Conservation (phyloP, 1,140 invertebrate species). For the Protaetia brevitarsis region DNA sequence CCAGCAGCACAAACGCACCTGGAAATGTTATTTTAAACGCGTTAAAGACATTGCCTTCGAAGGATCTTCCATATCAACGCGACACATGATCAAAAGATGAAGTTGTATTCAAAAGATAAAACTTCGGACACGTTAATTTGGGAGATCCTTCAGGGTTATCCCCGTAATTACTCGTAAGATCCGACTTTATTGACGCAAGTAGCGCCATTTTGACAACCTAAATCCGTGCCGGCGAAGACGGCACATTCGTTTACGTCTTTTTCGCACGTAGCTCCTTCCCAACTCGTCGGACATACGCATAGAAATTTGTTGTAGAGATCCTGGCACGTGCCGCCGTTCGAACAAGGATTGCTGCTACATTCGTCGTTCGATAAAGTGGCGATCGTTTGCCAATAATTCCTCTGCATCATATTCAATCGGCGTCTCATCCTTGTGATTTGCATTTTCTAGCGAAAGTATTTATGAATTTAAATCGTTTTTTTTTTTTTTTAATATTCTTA, state of each 20-base stretch:
- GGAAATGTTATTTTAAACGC: slow-evolving; percentile 37
- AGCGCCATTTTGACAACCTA: slow-evolving; percentile 93
- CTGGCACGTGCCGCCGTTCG: slow-evolving; percentile 79
- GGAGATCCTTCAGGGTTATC: too few relatives aligned
- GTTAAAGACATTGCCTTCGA: too few relatives aligned
- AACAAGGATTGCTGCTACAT: slow-evolving; percentile 73
- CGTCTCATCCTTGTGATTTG: slow-evolving; percentile 8
- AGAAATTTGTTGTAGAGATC: slow-evolving; percentile 69
- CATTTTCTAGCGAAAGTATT: too few relatives aligned
- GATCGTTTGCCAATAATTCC: slow-evolving; percentile 28
- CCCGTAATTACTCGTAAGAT: slow-evolving; percentile 76
- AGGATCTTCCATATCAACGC: too few relatives aligned
- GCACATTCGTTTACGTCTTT: slow-evolving; percentile 85
- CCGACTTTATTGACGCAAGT: slow-evolving; percentile 79
- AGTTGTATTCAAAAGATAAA: too few relatives aligned
- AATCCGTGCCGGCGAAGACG: slow-evolving; percentile 73
- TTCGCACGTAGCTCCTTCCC: slow-evolving; percentile 75
- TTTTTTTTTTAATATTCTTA: too few relatives aligned
- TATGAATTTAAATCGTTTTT: too few relatives aligned
- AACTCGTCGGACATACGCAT: slow-evolving; percentile 73
- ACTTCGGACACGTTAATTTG: too few relatives aligned
- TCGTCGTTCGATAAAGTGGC: slow-evolving; percentile 52
- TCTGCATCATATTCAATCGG: slow-evolving; percentile 20
- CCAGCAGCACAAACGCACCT: slow-evolving; percentile 74
- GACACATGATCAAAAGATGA: too few relatives aligned